phyloP scores from a whole-genome alignment of 2,797 vertebrate species.

The Rhincodon typus region DNA sequence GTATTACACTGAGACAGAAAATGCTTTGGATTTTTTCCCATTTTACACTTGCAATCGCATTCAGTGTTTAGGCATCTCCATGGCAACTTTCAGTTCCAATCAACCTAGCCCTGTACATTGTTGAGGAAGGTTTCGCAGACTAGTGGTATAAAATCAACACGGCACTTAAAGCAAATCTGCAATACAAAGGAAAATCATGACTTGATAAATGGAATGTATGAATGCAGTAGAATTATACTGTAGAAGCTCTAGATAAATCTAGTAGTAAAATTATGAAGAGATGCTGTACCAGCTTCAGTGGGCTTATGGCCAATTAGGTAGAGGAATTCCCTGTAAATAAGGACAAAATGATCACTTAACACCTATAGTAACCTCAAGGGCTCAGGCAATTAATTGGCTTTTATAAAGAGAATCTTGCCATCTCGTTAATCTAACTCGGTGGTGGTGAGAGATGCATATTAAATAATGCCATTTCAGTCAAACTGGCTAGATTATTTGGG shows the following conservation, averaged over 20 bases:
- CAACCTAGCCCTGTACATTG: not conserved
- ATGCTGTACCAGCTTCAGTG: not conserved
- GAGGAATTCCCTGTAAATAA: not conserved
- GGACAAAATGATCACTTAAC: not conserved
- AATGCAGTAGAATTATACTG: not conserved
- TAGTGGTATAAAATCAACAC: not conserved
- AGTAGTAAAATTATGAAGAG: not conserved
- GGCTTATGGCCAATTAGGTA: not conserved
- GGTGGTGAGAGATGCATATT: not conserved
- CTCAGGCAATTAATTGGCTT: constrained; percentile 13
- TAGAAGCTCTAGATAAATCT: not conserved
- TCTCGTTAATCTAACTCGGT: not conserved
- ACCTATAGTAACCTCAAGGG: not conserved
- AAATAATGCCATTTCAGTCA: not conserved
- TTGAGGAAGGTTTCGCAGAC: not conserved
- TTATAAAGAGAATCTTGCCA: not conserved
- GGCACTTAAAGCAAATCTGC: not conserved
- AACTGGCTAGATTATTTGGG: not conserved
- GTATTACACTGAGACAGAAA: not conserved
- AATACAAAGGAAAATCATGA: not conserved
- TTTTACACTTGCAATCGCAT: not conserved
- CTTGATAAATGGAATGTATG: not conserved
- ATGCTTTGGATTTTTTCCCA: not conserved
- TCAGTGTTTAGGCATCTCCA: not conserved
- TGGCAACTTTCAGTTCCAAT: not conserved